Conservation (phyloP, 2,113 vertebrate species). For the Microtus oregoni region DNA sequence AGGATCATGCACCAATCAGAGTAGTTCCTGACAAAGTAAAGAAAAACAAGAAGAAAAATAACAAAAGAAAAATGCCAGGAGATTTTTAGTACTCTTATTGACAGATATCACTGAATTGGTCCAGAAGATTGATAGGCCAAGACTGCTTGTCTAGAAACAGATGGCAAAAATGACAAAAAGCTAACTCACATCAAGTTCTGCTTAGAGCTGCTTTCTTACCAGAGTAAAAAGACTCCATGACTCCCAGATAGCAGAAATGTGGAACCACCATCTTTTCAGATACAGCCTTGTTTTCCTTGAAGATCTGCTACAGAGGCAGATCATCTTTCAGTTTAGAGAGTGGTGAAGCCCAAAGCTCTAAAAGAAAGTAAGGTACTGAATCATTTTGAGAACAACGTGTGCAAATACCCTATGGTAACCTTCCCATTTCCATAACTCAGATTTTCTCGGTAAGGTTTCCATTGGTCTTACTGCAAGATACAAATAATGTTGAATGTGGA, state of each 20-base stretch:
- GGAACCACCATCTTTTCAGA: neutral
- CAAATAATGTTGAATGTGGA: conserved; percentile 7
- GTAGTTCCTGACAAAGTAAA: neutral
- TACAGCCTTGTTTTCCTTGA: neutral
- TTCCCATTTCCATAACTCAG: neutral
- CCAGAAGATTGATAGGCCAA: neutral
- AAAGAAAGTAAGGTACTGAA: neutral
- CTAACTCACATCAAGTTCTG: neutral
- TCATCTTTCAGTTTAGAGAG: neutral
- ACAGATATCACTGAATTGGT: neutral
- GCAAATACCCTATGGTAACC: neutral
- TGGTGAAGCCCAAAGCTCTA: neutral
- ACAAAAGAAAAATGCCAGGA: neutral
- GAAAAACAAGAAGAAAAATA: neutral
- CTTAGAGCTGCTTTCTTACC: neutral
- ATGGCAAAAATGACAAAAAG: conserved; percentile 7
- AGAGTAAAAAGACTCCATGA: neutral
- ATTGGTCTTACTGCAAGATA: neutral
- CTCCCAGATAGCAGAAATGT: neutral
- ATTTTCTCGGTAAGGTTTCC: neutral
- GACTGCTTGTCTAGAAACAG: neutral
- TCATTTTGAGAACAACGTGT: conserved; percentile 5
- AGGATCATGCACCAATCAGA: conserved; percentile 18
- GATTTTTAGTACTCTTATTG: neutral
- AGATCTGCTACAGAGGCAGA: neutral